phyloP scores from a whole-genome alignment of 2,113 vertebrate species.

The Antidorcas marsupialis region DNA sequence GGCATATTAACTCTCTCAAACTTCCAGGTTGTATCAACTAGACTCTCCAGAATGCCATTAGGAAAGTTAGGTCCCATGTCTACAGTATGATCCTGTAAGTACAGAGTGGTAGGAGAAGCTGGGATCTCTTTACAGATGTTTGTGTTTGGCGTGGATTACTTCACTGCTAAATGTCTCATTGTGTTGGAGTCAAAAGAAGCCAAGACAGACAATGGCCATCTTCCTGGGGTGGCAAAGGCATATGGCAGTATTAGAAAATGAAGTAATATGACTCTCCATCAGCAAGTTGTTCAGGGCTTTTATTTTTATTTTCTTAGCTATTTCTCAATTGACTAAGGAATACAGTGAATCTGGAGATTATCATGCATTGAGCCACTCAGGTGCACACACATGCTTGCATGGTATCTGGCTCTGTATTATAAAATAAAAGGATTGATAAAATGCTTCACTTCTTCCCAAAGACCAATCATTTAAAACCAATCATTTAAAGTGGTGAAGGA shows the following conservation, averaged over 20 bases:
- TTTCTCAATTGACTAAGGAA: background rate
- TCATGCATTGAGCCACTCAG: background rate
- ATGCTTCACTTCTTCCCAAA: background rate
- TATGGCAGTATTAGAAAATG: background rate
- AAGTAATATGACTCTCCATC: background rate
- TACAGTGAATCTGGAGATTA: background rate
- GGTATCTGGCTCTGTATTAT: background rate
- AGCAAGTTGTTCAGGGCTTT: background rate
- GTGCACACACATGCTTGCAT: background rate
- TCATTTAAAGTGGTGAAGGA: background rate
- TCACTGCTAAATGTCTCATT: background rate
- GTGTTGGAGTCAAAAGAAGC: background rate
- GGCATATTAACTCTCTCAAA: background rate
- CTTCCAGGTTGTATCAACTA: background rate
- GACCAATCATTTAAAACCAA: background rate
- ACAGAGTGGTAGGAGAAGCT: background rate
- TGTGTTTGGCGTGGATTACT: background rate
- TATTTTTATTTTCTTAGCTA: background rate
- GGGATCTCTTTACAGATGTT: background rate
- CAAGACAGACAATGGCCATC: background rate
- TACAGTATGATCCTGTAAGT: background rate
- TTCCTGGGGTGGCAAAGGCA: background rate
- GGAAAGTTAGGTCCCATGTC: background rate
- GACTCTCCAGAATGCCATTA: background rate
- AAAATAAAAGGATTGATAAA: background rate